Evolutionary conservation across 2,113 vertebrate species (phyloP).

Genomic region (Rutilus rutilus): DNA sequence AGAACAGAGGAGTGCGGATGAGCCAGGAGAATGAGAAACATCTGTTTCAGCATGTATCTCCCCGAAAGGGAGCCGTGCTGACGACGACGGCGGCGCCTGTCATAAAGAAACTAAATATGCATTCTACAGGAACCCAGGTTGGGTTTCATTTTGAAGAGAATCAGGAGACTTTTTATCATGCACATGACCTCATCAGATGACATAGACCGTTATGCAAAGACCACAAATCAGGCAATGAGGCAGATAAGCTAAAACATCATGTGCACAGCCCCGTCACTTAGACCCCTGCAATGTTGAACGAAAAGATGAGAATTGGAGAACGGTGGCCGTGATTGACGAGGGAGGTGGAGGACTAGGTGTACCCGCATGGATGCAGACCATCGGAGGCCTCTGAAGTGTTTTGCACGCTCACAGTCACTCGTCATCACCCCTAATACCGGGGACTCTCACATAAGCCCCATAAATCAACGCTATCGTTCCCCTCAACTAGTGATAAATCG

Average conservation of each 20-base stretch:
- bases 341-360: slow-evolving; percentile 7
- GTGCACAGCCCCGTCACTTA: not conserved
- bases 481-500: slow-evolving; percentile 89
- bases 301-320: not conserved
- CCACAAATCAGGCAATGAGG: slow-evolving; percentile 23
- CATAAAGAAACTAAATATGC: slow-evolving; percentile 40
- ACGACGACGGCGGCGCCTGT: not conserved
- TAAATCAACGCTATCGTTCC: slow-evolving; percentile 89
- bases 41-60: slow-evolving; percentile 38
- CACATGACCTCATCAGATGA: slow-evolving; percentile 19
- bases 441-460: slow-evolving; percentile 85
- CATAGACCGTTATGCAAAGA: not conserved
- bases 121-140: slow-evolving; percentile 22
- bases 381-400: slow-evolving; percentile 45
- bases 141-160: slow-evolving; percentile 35
- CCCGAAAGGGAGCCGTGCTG: slow-evolving; percentile 30
- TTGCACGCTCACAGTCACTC: slow-evolving; percentile 66
- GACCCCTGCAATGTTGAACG: not conserved
- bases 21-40: slow-evolving; percentile 53
- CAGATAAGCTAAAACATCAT: slow-evolving; percentile 28
- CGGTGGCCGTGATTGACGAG: not conserved
- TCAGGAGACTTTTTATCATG: not conserved
- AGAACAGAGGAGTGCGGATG: slow-evolving; percentile 52
- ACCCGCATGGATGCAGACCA: slow-evolving; percentile 34
- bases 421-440: slow-evolving; percentile 85